These are phyloP conservation scores for Paedocypris micromegethes DNA, from an alignment of 2,797 vertebrate genomes.

Conservation along the genomic window DNA sequence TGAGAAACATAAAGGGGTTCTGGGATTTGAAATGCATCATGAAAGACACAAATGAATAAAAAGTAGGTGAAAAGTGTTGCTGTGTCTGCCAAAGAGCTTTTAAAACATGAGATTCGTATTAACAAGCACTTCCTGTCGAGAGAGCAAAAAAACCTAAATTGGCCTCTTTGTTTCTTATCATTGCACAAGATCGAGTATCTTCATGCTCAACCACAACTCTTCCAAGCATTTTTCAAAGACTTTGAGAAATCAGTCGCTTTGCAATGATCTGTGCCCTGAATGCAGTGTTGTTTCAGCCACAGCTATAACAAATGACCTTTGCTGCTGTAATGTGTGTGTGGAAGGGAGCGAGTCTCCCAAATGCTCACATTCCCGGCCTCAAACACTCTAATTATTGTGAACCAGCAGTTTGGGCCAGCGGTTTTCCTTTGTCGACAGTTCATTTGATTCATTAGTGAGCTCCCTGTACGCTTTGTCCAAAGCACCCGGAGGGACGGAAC, in stretches of 20 bases:
- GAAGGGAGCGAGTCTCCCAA: conserved; percentile 19
- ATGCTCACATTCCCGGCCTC: conserved; percentile 56
- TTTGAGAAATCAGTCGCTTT: conserved; percentile 33
- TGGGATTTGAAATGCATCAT: conserved; percentile 58
- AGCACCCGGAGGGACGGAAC: conserved; percentile 23
- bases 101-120: conserved; percentile 21
- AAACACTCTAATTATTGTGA: conserved; percentile 69
- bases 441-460: conserved; percentile 68
- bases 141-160: conserved; percentile 62
- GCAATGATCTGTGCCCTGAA: conserved; percentile 29
- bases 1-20: conserved; percentile 13
- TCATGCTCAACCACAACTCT: conserved; percentile 8
- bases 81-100: conserved; percentile 23
- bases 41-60: conserved; percentile 37
- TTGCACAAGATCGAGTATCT: conserved; percentile 40
- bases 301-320: conserved; percentile 40
- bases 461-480: conserved; percentile 55
- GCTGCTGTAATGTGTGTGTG: conserved; percentile 21
- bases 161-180: conserved; percentile 43
- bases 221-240: conserved; percentile 29
- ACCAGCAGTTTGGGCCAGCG: conserved; percentile 40
- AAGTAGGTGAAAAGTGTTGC: conserved; percentile 6
- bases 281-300: conserved; percentile 26
- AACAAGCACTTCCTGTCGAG: conserved; percentile 30
- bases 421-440: conserved; percentile 62